Evolutionary conservation across 2,113 vertebrate genomes (phyloP), one percentile per base, ranked within the genome.

Genomic region (Protobothrops mucrosquamatus): DNA sequence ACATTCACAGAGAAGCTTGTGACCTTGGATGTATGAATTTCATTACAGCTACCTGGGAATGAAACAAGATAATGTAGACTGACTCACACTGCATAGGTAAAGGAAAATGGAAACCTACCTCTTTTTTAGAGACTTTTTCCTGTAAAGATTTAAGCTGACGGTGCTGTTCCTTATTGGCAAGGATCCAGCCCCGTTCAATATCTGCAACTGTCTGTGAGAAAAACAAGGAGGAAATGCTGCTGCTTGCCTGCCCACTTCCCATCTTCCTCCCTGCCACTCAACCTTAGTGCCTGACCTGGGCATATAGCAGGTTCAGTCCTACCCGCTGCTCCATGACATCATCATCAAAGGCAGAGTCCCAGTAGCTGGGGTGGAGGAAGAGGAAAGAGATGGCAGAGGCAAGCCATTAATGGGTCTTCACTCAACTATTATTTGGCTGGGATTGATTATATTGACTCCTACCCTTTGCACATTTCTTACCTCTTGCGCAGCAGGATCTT

Each of bases 51-150:
- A 48, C 43, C 89, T 51, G 24, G 6, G 46, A 69, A 29, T 11
- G 29, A 61, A 46, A 12, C 56, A 61, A 24, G 34, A 14, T 26
- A 48, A 48, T 26, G 22, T 48, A 34, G 69, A 74, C 6, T 39
- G 69, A 39, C 18, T 39, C 34, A 20, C 2, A 3, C 34, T 9
- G 74, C 34, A 43, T 81, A 81, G 69, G 34, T 43, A 81, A 81
- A 81, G 34, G 18, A 43, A 81, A 43, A 81, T 81, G 74, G 20
- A 81, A 34, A 64, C 95, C 92, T 94, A 99, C 99, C 98, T 99
- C 99, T 96, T 99, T 99, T 96, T 99, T 99, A 92, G 99, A 99
- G 96, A 99, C 99, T 93, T 99, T 99, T 94, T 99, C 99, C 97
- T 99, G 99, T 96, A 99, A 97, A 48, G 99, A 99, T 93, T 99